phyloP scores from a whole-genome alignment of 2,113 vertebrate species.

The Erythrolamprus reginae region DNA sequence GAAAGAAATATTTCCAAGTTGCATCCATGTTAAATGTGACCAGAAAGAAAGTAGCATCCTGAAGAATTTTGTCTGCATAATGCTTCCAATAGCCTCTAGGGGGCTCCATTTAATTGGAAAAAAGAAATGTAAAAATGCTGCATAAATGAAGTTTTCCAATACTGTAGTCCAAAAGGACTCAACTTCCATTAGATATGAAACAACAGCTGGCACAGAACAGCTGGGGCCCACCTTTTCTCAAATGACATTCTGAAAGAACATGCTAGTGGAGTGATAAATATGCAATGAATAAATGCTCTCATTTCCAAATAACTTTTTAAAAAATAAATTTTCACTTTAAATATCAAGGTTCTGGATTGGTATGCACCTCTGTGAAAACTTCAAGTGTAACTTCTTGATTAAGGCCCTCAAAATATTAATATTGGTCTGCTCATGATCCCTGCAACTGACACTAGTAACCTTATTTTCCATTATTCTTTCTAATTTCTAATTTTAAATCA shows the following conservation, averaged over 20 bases:
- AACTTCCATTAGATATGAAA: neutral
- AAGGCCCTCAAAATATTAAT: neutral
- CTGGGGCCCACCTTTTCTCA: neutral
- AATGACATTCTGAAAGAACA: neutral
- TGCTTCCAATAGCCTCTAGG: neutral
- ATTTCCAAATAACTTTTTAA: neutral
- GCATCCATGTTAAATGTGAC: neutral
- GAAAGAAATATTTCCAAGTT: neutral
- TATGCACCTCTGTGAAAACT: neutral
- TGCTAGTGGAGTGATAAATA: neutral
- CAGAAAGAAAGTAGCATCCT: neutral
- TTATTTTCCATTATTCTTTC: neutral
- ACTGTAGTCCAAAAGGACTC: neutral
- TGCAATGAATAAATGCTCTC: neutral
- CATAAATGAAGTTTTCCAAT: neutral
- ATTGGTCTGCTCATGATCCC: neutral
- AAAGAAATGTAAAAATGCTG: neutral
- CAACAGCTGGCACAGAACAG: neutral
- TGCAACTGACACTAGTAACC: neutral
- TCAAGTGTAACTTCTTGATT: neutral
- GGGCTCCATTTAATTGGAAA: slow-evolving; percentile 11
- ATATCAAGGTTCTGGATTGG: neutral
- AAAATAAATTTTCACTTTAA: neutral
- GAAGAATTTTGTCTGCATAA: neutral
- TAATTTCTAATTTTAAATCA: neutral